phyloP scores from a whole-genome alignment of 2,113 vertebrate species.

The Drymodes brunneopygia region DNA sequence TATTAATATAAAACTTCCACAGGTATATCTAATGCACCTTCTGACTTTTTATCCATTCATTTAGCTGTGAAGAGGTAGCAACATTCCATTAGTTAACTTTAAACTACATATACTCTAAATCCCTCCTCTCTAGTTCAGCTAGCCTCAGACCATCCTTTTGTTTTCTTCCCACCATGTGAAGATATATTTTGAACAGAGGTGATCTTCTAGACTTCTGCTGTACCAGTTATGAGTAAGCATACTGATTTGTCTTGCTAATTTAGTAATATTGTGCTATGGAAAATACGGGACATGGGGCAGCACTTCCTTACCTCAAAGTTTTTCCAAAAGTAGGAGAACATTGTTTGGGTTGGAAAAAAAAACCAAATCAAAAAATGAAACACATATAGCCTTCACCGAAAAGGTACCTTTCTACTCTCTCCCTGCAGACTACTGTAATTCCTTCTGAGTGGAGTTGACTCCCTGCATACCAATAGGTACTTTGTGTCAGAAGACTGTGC shows the following conservation, averaged over 20 bases:
- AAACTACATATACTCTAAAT: not conserved
- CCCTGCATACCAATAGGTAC: not conserved
- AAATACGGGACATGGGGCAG: rapidly evolving
- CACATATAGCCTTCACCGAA: not conserved
- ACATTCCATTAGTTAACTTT: not conserved
- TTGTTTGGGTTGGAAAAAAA: not conserved
- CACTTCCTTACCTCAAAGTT: not conserved
- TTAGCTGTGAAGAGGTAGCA: not conserved
- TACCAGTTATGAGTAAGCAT: not conserved
- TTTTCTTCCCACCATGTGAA: not conserved
- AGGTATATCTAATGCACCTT: not conserved
- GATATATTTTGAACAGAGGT: not conserved
- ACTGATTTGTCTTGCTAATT: not conserved
- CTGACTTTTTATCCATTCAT: not conserved
- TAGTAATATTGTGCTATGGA: not conserved
- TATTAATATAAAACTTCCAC: not conserved
- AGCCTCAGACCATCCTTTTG: not conserved
- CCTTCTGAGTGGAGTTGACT: not conserved
- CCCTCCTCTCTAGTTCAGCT: not conserved
- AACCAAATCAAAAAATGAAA: not conserved
- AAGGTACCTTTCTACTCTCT: not conserved
- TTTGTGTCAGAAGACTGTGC: not conserved
- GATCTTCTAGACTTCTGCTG: not conserved
- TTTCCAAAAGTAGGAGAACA: not conserved
- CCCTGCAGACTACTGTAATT: not conserved